These are phyloP conservation scores for Rhadina sibilatrix DNA, from an alignment of 2,113 vertebrate species.

Conservation along the genomic window DNA sequence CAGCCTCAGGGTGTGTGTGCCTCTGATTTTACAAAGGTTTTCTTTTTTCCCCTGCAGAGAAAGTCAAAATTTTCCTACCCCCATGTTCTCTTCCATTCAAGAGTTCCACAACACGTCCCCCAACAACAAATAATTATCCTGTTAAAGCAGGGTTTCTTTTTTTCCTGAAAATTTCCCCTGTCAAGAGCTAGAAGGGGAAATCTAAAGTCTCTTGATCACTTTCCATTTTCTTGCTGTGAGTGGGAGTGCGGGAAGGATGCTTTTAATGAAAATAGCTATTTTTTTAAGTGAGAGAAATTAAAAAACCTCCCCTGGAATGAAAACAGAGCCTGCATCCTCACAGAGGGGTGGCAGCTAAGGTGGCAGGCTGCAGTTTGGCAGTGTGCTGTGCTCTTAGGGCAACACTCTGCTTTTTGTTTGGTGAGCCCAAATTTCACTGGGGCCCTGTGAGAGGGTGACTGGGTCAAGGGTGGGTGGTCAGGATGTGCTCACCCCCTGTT, in stretches of 20 bases:
- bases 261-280: background rate
- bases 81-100: background rate
- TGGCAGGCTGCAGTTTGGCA: background rate
- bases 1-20: background rate
- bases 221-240: background rate
- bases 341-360: background rate
- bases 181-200: background rate
- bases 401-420: rapidly evolving
- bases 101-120: background rate
- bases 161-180: background rate
- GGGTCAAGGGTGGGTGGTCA: background rate
- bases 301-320: background rate
- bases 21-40: background rate
- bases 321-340: background rate
- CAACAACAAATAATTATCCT: background rate
- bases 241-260: background rate
- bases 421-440: background rate
- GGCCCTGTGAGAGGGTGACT: rapidly evolving
- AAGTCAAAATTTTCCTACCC: background rate
- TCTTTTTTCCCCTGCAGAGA: background rate
- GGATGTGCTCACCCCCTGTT: background rate
- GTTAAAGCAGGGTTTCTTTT: background rate
- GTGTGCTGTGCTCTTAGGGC: background rate
- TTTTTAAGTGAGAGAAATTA: background rate
- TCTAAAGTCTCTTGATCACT: background rate